Evolutionary conservation across 2,113 vertebrate species (phyloP), one percentile per base, ranked within the genome.

Genomic region (Lutjanus erythropterus): DNA sequence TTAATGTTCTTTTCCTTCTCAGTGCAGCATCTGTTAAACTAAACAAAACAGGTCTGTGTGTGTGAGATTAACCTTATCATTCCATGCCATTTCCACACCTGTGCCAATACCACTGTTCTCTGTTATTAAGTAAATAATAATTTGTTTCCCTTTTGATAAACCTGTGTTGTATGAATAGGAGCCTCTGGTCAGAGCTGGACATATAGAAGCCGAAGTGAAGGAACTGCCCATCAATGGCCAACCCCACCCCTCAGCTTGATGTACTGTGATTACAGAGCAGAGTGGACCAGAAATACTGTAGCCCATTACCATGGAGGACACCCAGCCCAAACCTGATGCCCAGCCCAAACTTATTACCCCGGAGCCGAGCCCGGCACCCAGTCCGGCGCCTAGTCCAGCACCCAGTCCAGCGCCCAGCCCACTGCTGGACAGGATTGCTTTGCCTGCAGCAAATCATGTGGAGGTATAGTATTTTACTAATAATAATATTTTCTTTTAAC

Each of bases 391-490:
- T 1, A 90, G 79, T 64, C 89, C 70, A 21, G 75, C 46, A 10
- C 86, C 39, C 2, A 90, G 79, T 61, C 83, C 77, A 14, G 68
- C 23, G 33, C 90, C 74, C 1, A 91, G 87, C 77, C 91, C 88
- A 0, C 16, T 90, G 25, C 58, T 83, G 53, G 92, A 94, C 56
- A 66, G 85, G 80, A 86, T 83, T 1, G 3, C 76, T 60, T 47
- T 88, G 18, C 85, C 90, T 19, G 37, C 86, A 49, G 81, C 75
- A 9, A 95, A 95, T 78, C 89, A 95, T 83, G 87, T 93, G 5
- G 93, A 95, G 90, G 95, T 95, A 91, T 11, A 37, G 18, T 73
- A 50, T 59, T 61, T 69, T 9, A n/a, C 21, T 19, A 5, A 21
- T 42, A n/a, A n/a, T 14, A 47, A 21, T n/a, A n/a, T n/a, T n/a